Evolutionary conservation across 2,113 vertebrate genomes (phyloP).

Genomic region (Albula glossodonta): DNA sequence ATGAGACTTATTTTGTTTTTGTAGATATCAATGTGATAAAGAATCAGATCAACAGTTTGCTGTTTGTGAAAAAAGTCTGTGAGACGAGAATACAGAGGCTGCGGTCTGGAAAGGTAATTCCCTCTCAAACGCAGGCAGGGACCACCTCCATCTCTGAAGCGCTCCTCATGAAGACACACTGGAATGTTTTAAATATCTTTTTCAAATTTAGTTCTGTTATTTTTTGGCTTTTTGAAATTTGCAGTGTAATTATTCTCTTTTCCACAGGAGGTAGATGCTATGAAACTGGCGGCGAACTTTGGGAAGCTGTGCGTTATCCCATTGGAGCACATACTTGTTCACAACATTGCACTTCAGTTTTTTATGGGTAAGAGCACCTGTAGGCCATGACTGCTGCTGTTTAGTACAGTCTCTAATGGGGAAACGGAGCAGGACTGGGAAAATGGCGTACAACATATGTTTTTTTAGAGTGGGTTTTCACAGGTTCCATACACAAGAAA

Average conservation of each 20-base stretch:
- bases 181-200: not conserved
- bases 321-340: conserved; percentile 93
- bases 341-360: conserved; percentile 98
- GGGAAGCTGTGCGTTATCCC: conserved; percentile 98
- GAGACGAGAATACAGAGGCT: conserved; percentile 97
- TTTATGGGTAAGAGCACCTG: conserved; percentile 88
- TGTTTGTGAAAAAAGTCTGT: conserved; percentile 99
- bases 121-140: not conserved
- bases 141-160: not conserved
- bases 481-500: not conserved
- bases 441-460: no score
- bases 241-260: not conserved
- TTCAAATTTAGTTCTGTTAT: not conserved
- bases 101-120: conserved; percentile 94
- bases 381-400: not conserved
- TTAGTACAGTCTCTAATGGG: not conserved
- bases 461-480: not conserved
- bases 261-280: conserved; percentile 90
- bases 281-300: conserved; percentile 96
- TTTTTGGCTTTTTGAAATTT: not conserved
- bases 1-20: conserved; percentile 28
- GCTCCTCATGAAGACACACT: not conserved
- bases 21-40: conserved; percentile 98
- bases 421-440: no score
- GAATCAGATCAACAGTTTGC: conserved; percentile 99